These are phyloP conservation scores for cattle (Bos taurus) DNA, from an alignment of 2,113 vertebrate genomes.

Conservation along the genomic window DNA sequence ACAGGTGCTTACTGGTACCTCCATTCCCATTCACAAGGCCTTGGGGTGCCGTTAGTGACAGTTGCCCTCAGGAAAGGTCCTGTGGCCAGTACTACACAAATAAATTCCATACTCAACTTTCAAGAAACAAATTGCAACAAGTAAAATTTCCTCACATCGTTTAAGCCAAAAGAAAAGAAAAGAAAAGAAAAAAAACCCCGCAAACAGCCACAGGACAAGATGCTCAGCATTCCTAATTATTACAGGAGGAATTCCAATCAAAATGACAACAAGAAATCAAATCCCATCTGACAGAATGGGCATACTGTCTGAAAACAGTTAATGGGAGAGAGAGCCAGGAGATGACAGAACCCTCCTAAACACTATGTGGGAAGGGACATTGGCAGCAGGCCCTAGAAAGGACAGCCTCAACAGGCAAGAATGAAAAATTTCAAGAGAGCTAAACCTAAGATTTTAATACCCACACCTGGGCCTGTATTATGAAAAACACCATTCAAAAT, in stretches of 20 bases:
- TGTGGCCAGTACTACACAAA: not conserved
- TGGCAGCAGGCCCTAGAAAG: not conserved
- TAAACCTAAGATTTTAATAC: not conserved
- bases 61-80: not conserved
- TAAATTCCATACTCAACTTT: not conserved
- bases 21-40: too few relatives aligned
- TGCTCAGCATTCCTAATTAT: not conserved
- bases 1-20: not conserved
- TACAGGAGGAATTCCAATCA: not conserved
- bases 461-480: not conserved
- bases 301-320: not conserved
- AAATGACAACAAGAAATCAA: not conserved
- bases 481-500: not conserved
- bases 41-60: not conserved
- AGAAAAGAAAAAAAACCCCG: too few relatives aligned
- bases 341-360: not conserved
- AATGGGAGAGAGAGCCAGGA: not conserved
- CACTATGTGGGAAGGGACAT: not conserved
- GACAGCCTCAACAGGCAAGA: not conserved
- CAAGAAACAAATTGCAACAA: not conserved
- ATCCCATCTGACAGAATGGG: not conserved
- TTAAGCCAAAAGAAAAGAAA: not conserved
- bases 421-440: not conserved
- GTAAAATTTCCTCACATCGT: not conserved
- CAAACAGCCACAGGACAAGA: not conserved